phyloP scores from a whole-genome alignment of 2,888 invertebrate genomes.

The Aphodius sticticus region DNA sequence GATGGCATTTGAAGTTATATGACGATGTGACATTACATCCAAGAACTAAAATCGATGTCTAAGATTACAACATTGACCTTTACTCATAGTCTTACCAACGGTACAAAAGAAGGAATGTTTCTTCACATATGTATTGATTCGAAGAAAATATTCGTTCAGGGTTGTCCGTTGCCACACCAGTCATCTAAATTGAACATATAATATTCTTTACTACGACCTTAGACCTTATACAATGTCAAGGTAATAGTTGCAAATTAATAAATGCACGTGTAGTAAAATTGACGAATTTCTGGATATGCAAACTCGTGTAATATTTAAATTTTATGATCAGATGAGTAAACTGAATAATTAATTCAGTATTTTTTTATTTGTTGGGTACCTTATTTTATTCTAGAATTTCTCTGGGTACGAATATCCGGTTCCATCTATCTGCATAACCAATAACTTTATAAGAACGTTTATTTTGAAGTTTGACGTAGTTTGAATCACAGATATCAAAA shows the following conservation, averaged over 20 bases:
- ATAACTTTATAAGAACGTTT: too few species aligned
- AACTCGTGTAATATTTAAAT: slow-evolving; percentile 12
- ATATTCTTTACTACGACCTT: neutral
- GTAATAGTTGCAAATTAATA: neutral
- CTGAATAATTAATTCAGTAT: neutral
- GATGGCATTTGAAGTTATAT: neutral
- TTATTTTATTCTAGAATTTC: neutral
- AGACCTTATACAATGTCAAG: neutral
- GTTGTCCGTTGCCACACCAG: neutral
- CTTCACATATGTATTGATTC: too few species aligned
- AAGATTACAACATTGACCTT: neutral
- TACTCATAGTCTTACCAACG: neutral
- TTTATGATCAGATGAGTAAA: neutral
- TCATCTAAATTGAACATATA: slow-evolving; percentile 8
- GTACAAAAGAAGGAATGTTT: too few species aligned
- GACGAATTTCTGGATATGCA: neutral
- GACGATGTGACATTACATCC: neutral
- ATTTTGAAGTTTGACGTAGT: too few species aligned
- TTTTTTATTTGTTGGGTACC: neutral
- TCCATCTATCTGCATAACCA: too few species aligned
- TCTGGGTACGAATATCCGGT: neutral
- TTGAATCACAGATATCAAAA: too few species aligned
- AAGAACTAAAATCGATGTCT: neutral
- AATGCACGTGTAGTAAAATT: neutral
- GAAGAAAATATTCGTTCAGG: too few species aligned